These are phyloP conservation scores for Poecilia picta DNA, from an alignment of 2,797 vertebrate genomes.

Conservation along the genomic window DNA sequence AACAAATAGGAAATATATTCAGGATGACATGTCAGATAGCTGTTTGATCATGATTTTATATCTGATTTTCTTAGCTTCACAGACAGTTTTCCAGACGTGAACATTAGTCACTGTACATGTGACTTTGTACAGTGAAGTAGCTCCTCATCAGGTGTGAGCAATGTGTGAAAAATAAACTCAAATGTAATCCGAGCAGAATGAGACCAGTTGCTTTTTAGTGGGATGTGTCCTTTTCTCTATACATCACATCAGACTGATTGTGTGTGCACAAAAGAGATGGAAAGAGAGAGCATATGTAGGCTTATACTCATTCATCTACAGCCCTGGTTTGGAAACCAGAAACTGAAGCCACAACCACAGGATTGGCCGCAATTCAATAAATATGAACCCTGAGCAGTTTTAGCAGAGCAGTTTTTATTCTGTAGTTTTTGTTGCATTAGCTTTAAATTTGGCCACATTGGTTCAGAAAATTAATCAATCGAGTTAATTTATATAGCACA, in stretches of 20 bases:
- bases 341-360: conserved; percentile 40
- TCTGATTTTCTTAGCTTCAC: background rate
- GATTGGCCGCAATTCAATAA: conserved; percentile 32
- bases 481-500: no score
- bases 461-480: no score
- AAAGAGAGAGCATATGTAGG: conserved; percentile 1
- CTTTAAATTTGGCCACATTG: background rate
- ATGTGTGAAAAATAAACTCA: conserved; percentile 14
- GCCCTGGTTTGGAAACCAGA: conserved; percentile 45
- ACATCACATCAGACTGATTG: background rate
- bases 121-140: conserved; percentile 19
- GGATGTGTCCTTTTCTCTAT: conserved; percentile 20
- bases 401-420: conserved; percentile 9
- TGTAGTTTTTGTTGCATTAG: conserved; percentile 2
- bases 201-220: conserved; percentile 48
- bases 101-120: conserved; percentile 2
- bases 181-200: background rate
- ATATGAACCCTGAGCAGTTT: conserved; percentile 45
- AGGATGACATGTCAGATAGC: background rate
- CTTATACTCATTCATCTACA: conserved; percentile 22
- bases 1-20: conserved; percentile 26
- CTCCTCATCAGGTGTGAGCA: conserved; percentile 9
- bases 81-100: background rate
- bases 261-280: background rate
- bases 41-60: background rate